Percentiles rank a stretch among this genome's conserved stretches.
Conservation (phyloP, 2,797 vertebrate species). For the Sardinella longiceps region DNA sequence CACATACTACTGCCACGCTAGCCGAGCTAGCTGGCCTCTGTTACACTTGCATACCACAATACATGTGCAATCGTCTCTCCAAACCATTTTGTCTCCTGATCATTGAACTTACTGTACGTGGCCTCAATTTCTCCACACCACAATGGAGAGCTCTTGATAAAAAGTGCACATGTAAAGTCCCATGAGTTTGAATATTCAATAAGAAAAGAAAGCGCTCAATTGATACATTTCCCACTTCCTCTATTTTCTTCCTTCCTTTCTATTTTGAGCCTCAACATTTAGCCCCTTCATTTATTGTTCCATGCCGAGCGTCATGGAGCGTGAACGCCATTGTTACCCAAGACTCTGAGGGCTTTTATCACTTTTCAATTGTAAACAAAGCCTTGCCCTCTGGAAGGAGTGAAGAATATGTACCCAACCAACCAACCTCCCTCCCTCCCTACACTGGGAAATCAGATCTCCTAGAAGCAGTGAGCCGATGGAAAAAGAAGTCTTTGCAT, state of each 20-base stretch:
- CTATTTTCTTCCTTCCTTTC: not conserved
- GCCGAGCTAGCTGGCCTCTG: too few relatives aligned
- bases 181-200: not conserved
- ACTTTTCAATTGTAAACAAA: slow-evolving; percentile 25
- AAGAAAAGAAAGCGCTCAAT: not conserved
- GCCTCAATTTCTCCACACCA: not conserved
- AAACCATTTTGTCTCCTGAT: not conserved
- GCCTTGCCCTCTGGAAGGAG: not conserved
- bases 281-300: not conserved
- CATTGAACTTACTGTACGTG: not conserved
- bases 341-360: slow-evolving; percentile 16
- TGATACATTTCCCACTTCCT: not conserved
- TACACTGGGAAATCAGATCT: slow-evolving; percentile 12
- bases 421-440: not conserved
- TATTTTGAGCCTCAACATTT: not conserved
- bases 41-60: not conserved
- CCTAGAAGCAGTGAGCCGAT: not conserved
- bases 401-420: not conserved
- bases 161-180: not conserved
- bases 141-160: not conserved
- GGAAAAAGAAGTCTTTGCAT: not conserved
- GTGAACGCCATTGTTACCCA: not conserved
- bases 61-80: not conserved
- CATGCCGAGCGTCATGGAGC: not conserved
- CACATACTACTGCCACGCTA: too few relatives aligned